phyloP scores from a whole-genome alignment of 2,888 invertebrate species.

The Brenthis daphne region DNA sequence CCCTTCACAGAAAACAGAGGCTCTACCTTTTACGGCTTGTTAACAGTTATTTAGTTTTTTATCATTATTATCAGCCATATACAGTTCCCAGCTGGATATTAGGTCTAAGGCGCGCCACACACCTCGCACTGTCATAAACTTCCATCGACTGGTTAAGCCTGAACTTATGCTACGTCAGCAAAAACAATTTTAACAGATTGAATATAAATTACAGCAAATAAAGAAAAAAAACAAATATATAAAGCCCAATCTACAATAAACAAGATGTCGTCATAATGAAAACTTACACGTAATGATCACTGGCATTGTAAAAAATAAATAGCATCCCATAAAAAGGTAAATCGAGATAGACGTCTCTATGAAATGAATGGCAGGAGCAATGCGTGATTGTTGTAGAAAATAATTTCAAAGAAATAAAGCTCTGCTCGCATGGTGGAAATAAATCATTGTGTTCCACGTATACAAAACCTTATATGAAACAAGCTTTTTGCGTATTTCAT shows the following conservation, averaged over 20 bases:
- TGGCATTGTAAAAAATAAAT: conserved; percentile 51
- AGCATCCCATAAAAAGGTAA: conserved; percentile 55
- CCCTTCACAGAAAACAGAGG: conserved; percentile 9
- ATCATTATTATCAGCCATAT: conserved; percentile 32
- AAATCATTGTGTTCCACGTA: background rate
- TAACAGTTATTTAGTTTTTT: conserved; percentile 25
- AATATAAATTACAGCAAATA: conserved; percentile 30
- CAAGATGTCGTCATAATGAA: conserved; percentile 54
- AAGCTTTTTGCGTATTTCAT: too few species aligned
- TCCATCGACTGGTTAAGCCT: background rate
- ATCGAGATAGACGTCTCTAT: conserved; percentile 65
- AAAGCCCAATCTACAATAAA: conserved; percentile 44
- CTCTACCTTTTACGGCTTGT: conserved; percentile 27
- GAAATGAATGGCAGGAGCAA: conserved; percentile 56
- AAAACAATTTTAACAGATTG: conserved; percentile 1
- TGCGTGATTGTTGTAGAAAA: conserved; percentile 44
- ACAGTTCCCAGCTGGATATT: conserved; percentile 31
- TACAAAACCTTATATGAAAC: too few species aligned
- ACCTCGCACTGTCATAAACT: conserved; percentile 9
- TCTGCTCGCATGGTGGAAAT: background rate
- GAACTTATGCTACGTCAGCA: background rate
- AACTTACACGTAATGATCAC: conserved; percentile 55
- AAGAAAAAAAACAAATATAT: conserved; percentile 4
- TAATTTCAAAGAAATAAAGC: conserved; percentile 40
- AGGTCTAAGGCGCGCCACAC: conserved; percentile 27